A percentile compares a stretch with the other conserved stretches of the same genome.
These are phyloP conservation scores for Paraplagusia blochii DNA, from an alignment of 2,113 vertebrate species.

Conservation along the genomic window DNA sequence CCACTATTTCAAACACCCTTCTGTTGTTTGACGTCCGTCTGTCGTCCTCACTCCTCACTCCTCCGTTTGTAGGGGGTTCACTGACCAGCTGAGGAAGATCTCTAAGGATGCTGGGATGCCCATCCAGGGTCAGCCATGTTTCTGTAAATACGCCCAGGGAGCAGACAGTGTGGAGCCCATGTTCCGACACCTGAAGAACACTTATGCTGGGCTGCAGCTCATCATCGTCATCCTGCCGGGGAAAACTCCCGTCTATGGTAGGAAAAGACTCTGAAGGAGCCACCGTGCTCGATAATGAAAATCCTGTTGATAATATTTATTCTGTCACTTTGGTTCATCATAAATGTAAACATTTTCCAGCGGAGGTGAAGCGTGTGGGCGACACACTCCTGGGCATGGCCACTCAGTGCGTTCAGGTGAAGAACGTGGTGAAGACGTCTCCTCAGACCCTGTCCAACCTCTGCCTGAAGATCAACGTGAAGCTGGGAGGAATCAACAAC, in stretches of 20 bases:
- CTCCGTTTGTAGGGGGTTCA: constrained; percentile 83
- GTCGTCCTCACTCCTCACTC: background rate
- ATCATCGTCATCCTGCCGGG: constrained; percentile 97
- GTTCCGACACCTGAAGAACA: constrained; percentile 99
- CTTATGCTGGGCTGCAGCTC: constrained; percentile 96
- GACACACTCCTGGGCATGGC: constrained; percentile 97
- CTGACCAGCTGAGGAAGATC: constrained; percentile 95
- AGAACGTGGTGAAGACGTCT: constrained; percentile 98
- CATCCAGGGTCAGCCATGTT: constrained; percentile 96
- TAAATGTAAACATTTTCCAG: constrained; percentile 57
- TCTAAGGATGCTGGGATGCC: constrained; percentile 97
- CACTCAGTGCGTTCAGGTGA: constrained; percentile 98
- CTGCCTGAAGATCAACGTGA: constrained; percentile 99
- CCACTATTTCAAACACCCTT: too few species aligned
- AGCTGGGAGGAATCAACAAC: constrained; percentile 98
- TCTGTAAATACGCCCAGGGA: constrained; percentile 97
- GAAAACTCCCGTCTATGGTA: constrained; percentile 90
- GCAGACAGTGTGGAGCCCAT: constrained; percentile 98
- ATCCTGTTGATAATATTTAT: too few species aligned
- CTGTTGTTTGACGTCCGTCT: too few species aligned
- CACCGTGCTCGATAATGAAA: too few species aligned
- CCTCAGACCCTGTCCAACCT: constrained; percentile 98
- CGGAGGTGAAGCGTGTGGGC: constrained; percentile 96
- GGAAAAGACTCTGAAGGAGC: constrained; percentile 32
- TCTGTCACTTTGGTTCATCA: too few species aligned